Percentiles rank a stretch among this genome's conserved stretches.
Conservation (phyloP, 2,888 invertebrate genomes). For the Catocala nupta region DNA sequence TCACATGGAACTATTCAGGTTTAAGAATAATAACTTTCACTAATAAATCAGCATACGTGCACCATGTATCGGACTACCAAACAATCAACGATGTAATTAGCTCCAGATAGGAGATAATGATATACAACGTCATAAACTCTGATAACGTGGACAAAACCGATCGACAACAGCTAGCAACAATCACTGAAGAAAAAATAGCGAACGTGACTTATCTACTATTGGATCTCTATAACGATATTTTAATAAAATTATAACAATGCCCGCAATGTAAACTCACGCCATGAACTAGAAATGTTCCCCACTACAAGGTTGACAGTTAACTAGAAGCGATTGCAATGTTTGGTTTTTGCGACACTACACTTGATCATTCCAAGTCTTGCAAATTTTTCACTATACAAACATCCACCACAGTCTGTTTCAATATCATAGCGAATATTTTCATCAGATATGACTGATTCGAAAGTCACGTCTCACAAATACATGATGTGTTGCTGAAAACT, state of each 20-base stretch:
- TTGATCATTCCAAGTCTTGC: constrained; percentile 1
- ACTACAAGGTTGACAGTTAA: constrained; percentile 5
- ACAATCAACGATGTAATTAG: constrained; percentile 73
- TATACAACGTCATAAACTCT: constrained; percentile 71
- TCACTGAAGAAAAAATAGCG: constrained; percentile 44
- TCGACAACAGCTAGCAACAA: constrained; percentile 53
- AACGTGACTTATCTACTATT: constrained; percentile 42
- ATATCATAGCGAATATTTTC: constrained; percentile 22
- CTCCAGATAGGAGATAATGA: constrained; percentile 75
- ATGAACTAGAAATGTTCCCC: constrained; percentile 1
- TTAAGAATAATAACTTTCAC: constrained; percentile 59
- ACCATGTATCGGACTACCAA: constrained; percentile 66
- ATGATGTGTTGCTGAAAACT: constrained; percentile 16
- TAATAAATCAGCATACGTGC: constrained; percentile 73
- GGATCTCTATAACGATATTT: constrained; percentile 34
- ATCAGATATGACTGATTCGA: constrained; percentile 7
- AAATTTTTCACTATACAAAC: constrained; percentile 34
- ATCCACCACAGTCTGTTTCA: constrained; percentile 18
- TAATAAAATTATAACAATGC: constrained; percentile 29
- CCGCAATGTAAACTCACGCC: constrained; percentile 9
- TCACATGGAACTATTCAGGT: constrained; percentile 61
- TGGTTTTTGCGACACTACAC: constrained; percentile 16
- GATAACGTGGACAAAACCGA: constrained; percentile 68
- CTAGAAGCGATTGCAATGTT: constrained; percentile 25
- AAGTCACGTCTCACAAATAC: constrained; percentile 19